Evolutionary conservation across 2,888 invertebrate species (phyloP), one percentile per base, ranked within the genome.

Genomic region (Tholera decimalis): DNA sequence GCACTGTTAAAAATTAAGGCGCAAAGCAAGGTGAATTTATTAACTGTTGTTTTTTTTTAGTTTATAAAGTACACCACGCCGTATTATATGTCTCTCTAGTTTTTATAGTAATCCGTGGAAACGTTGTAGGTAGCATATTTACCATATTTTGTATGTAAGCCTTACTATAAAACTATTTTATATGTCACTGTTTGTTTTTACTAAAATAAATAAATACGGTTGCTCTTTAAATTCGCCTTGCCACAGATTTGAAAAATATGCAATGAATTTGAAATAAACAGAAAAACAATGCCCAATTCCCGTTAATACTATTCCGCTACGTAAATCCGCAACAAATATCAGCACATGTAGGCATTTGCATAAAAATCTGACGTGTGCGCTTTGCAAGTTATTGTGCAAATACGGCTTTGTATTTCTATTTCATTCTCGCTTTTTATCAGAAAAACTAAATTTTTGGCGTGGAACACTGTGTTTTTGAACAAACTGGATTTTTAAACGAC

Each of bases 401-500:
- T 20, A 57, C 37, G n/a, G 13, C 30, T 69, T 30, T 53, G 18
- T 58, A 28, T 75, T 59, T 59, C 20, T 33, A 57, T 76, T 49
- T 43, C 28, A 9, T 2, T 46, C 18, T 24, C 1, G 24, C 20
- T 54, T 63, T 62, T 59, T 51, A 69, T 59, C 44, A 71, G 50
- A 62, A 26, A 37, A 70, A 62, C 71, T 46, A 70, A 76, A 47
- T 70, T 70, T 73, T 70, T 50, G 18, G 7, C 50, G 24, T 43
- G 43, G 15, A 55, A 50, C 55, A 55, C 60, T 50, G 22, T 55
- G 50, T 33, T 69, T 61, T 65, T 37, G 15, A 43, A 49, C 49
- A 22, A 50, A 75, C 59, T 55, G 26, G 41, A 35, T 50, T 56
- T 68, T 51, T 26, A 24, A 33, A 50, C 24, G 53, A 59, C 28